Conservation (phyloP, 2,113 vertebrate species). For the Rafetus swinhoei region DNA sequence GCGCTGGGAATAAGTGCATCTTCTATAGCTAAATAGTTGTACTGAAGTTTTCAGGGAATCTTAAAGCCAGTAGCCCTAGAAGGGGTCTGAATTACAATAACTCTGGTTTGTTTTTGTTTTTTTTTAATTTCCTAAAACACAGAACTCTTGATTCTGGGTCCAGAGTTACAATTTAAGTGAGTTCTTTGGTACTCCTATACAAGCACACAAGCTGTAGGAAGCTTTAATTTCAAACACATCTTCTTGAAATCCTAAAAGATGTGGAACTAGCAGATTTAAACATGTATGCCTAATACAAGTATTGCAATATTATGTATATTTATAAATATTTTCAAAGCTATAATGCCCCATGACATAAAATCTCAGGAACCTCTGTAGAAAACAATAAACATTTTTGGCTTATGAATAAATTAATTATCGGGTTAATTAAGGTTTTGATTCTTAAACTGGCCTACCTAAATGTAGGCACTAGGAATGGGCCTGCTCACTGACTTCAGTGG, state of each 20-base stretch:
- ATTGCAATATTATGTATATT: background rate
- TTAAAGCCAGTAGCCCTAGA: background rate
- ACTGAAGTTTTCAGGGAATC: background rate
- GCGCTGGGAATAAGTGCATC: background rate
- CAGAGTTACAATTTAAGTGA: background rate
- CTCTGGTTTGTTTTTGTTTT: background rate
- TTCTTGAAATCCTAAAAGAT: conserved; percentile 24
- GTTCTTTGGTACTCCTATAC: background rate
- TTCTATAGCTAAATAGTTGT: fast-evolving
- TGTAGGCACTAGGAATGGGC: background rate
- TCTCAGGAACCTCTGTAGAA: background rate
- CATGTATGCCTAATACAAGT: background rate
- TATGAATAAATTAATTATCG: conserved; percentile 8
- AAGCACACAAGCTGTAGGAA: background rate
- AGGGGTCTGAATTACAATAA: background rate
- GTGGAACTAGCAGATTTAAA: conserved; percentile 1
- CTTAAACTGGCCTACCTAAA: conserved; percentile 21
- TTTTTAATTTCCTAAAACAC: background rate
- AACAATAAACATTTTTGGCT: background rate
- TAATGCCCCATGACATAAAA: background rate
- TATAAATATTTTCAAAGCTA: conserved; percentile 9
- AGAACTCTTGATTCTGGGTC: background rate
- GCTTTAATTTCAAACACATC: background rate
- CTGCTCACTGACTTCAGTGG: background rate
- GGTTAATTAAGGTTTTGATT: background rate